Percentiles rank a stretch among this genome's conserved stretches.
Evolutionary conservation across 2,888 invertebrate species (phyloP).

Genomic region (Lumbricus terrestris): DNA sequence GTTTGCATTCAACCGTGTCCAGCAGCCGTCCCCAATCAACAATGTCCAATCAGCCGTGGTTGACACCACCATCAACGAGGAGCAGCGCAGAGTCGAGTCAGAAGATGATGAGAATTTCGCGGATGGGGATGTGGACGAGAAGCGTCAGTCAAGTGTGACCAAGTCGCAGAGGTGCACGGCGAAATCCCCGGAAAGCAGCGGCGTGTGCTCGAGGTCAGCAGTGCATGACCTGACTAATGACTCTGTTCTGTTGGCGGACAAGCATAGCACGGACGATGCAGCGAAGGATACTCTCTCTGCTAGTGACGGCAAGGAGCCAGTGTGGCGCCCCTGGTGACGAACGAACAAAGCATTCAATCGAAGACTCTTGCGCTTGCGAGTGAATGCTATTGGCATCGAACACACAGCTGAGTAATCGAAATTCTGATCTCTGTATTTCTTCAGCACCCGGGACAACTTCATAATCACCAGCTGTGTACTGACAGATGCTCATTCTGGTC

Average conservation of each 20-base stretch:
- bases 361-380: too few species aligned
- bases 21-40: neutral
- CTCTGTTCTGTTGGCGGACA: neutral
- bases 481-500: too few species aligned
- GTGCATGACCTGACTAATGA: neutral
- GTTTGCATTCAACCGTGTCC: neutral
- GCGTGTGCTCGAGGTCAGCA: neutral
- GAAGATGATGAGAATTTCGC: neutral
- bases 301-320: neutral
- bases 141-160: neutral
- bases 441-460: too few species aligned
- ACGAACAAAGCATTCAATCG: neutral
- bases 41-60: neutral
- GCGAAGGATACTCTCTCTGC: neutral
- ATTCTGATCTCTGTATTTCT: too few species aligned
- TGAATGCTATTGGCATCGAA: too few species aligned
- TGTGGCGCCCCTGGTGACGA: neutral
- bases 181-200: neutral
- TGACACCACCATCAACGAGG: constrained; percentile 7
- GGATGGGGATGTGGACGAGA: neutral
- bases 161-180: neutral
- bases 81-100: neutral
- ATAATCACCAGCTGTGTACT: too few species aligned
- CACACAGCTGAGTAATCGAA: too few species aligned
- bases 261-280: neutral